Conservation (phyloP, 1,140 invertebrate genomes). For the Zophobas atratus region DNA sequence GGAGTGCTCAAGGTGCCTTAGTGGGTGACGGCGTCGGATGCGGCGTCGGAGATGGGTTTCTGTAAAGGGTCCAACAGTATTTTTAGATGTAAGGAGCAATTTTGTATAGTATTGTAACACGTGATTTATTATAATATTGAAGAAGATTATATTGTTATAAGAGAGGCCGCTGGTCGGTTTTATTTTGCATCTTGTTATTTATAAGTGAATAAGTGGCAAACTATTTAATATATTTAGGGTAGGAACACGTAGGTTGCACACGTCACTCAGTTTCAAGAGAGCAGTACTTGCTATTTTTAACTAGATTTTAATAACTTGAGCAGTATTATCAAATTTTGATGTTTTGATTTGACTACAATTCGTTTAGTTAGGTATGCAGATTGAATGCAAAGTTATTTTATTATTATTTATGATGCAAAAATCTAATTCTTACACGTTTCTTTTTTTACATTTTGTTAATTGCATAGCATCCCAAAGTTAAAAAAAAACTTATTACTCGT, state of each 20-base stretch:
- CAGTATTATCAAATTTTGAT: not conserved
- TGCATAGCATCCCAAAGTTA: no score
- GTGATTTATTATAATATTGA: constrained; percentile 15
- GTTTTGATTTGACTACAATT: not conserved
- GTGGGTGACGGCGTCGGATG: not conserved
- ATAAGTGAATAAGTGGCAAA: constrained; percentile 55
- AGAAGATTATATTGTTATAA: constrained; percentile 5
- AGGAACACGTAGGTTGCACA: not conserved
- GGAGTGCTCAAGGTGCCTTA: constrained; percentile 46
- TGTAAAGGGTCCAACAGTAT: constrained; percentile 53
- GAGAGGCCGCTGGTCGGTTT: constrained; percentile 50
- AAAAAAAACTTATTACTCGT: no score
- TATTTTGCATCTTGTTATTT: constrained; percentile 16
- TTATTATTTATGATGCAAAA: no score
- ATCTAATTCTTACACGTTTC: no score
- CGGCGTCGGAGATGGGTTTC: constrained; percentile 2
- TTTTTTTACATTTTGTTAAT: no score
- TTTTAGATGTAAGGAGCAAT: constrained; percentile 40
- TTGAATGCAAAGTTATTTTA: no score
- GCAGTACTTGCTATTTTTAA: not conserved
- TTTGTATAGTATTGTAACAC: constrained; percentile 44
- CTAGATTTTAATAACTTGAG: not conserved
- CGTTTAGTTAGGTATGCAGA: no score
- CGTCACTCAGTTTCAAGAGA: not conserved
- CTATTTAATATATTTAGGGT: not conserved